Evolutionary conservation across 1,140 invertebrate genomes (phyloP).

Genomic region (Caenorhabditis brenneri): DNA sequence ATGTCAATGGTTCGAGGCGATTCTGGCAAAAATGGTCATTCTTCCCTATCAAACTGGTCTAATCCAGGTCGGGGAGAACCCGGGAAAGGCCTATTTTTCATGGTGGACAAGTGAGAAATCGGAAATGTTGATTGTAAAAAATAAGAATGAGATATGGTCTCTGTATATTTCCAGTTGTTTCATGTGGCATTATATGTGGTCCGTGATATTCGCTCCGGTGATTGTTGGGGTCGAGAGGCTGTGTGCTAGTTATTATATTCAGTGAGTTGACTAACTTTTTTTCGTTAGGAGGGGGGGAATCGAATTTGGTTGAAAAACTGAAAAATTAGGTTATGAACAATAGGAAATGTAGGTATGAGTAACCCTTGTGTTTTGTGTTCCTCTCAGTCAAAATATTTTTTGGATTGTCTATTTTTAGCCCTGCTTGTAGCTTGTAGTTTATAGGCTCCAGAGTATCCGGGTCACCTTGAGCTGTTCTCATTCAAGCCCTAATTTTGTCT

Average conservation of each 20-base stretch:
- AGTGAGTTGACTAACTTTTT: neutral
- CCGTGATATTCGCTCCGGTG: neutral
- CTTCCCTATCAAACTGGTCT: neutral
- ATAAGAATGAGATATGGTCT: neutral
- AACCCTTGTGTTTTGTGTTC: no score
- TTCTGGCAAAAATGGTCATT: neutral
- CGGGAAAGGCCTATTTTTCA: neutral
- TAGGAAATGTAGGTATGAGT: no score
- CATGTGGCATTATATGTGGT: neutral
- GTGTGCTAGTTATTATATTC: neutral
- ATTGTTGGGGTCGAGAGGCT: neutral
- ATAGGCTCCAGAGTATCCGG: no score
- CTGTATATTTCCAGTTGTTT: neutral
- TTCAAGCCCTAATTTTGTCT: no score
- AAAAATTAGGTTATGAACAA: no score
- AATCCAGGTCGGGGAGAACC: neutral
- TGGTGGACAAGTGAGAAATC: neutral
- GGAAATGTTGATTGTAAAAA: neutral
- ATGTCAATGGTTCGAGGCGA: neutral
- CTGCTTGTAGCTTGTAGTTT: no score
- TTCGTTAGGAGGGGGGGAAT: no score
- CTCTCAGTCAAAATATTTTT: no score
- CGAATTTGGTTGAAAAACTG: no score
- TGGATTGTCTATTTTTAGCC: no score
- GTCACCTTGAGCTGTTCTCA: no score